Base-by-base conservation (phyloP, 2,888 invertebrate species). In the Drosophila rubida region DNA sequence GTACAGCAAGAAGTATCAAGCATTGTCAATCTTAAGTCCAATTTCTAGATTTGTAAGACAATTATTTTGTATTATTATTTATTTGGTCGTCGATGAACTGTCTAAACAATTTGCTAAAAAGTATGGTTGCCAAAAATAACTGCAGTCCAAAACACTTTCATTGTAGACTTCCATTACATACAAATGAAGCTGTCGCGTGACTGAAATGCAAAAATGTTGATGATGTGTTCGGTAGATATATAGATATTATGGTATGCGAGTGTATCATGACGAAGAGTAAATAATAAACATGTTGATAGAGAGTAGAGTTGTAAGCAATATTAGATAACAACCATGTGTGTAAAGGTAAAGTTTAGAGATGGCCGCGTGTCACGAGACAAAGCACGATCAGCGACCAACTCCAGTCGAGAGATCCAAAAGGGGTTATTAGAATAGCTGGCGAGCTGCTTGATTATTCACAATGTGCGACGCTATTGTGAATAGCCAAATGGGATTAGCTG, bases 371-470 rank as follows among this genome's bases (percentile, higher is more conserved):
- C 11, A 30, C 14, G 35, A 37, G 0, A 3, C 1, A 4, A 53
- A 42, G 19, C 13, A 13, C 3, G 16, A 55, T 8, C 25, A 25
- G n/a, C 16, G 19, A 25, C 2, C 42, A 53, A 42, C 7, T 54
- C 32, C 30, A 45, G 9, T 45, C n/a, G 5, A 62, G 5, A 62
- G 6, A 49, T 30, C 19, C 8, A 32, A 11, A 41, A 27, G 27
- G 48, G 44, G 70, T 62, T 69, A 53, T 63, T 69, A 9, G n/a
- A 74, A 23, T 30, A 51, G 39, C 39, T 51, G 27, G n/a, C 16
- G 14, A 32, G 25, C 16, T 50, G 32, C 16, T 13, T 23, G 30
- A 9, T 30, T 45, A 66, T 55, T 49, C 66, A 55, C 65, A 65
- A 16, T n/a, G 3, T 2, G 0, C 0, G 35, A 19, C n/a, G 2